phyloP scores from a whole-genome alignment of 2,888 invertebrate species.

The Orthonevra nobilis region DNA sequence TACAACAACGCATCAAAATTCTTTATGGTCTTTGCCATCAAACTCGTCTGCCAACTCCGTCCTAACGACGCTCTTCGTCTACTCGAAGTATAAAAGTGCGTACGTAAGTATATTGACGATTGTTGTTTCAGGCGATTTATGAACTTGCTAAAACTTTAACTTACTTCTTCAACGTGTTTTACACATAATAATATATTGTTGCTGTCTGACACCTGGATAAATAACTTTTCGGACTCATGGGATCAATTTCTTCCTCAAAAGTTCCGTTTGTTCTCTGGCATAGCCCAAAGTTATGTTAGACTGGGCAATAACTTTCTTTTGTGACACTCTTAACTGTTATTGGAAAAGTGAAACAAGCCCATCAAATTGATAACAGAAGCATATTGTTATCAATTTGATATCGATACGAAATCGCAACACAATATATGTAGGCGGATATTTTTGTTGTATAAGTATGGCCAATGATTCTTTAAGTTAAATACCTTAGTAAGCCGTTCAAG shows the following conservation, averaged over 20 bases:
- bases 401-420: too few species aligned
- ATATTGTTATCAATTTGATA: too few species aligned
- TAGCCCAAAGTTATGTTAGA: slow-evolving; percentile 25
- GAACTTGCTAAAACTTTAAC: slow-evolving; percentile 30
- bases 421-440: too few species aligned
- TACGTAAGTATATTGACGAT: slow-evolving; percentile 47
- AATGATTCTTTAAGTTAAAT: too few species aligned
- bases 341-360: slow-evolving; percentile 6
- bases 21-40: neutral
- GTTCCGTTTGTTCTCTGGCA: slow-evolving; percentile 18
- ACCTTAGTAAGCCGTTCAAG: too few species aligned
- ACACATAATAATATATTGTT: slow-evolving; percentile 58
- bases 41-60: neutral
- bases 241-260: slow-evolving; percentile 52
- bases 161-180: slow-evolving; percentile 29
- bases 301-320: slow-evolving; percentile 38
- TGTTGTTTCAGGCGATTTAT: slow-evolving; percentile 45
- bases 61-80: neutral
- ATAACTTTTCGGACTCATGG: slow-evolving; percentile 54
- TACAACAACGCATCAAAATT: neutral
- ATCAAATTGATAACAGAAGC: too few species aligned
- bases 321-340: slow-evolving; percentile 54
- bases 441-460: too few species aligned
- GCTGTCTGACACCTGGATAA: slow-evolving; percentile 50
- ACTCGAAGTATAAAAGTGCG: slow-evolving; percentile 32